Evolutionary conservation across 2,888 invertebrate genomes (phyloP), one percentile per base, ranked within the genome.

Genomic region (Pollenia labialis): DNA sequence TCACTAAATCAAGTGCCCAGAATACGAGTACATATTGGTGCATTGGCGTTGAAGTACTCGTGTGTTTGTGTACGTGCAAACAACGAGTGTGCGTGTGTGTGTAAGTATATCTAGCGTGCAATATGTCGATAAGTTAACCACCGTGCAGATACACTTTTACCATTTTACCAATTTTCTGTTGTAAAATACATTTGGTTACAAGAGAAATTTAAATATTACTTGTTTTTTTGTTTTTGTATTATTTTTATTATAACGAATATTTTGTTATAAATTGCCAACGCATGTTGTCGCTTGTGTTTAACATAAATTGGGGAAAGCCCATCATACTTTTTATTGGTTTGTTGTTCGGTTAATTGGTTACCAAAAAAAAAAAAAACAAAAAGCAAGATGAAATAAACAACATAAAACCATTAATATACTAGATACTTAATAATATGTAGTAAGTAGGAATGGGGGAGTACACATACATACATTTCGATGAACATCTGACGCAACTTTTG

Each of bases 121-220:
- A 81, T 77, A 81, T 84, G 84, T 87, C 87, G 81, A 87, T 87
- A 84, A 87, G 84, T 87, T 81, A 80, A 86, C 76, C 87, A 66
- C 66, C 76, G 79, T 79, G 66, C 66, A 32, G 56, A 3, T 74
- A 60, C 44, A 46, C 14, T 18, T 68, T 68, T 42, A 40, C 9
- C 58, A 32, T 42, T 60, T 68, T 40, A 10, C 52, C 23, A 74
- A 23, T 81, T 32, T 23, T 23, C 42, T 68, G 23, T 40, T 16
- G 1, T 40, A 14, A 10, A 18, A 7, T 71, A 16, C 6, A 54
- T 52, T 68, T 54, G 50, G 62, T 66, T 60, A 68, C 84, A 85
- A 68, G 72, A 75, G 42, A 81, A 87, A 87, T 87, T 87, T 87
- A 84, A 87, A 87, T 87, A 84, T 81, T 32, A 32, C 32, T 32